A percentile compares a stretch with the other conserved stretches of the same genome.
phyloP scores from a whole-genome alignment of 92 coral and sea anemone genomes.

The Palythoa caribaeorum region DNA sequence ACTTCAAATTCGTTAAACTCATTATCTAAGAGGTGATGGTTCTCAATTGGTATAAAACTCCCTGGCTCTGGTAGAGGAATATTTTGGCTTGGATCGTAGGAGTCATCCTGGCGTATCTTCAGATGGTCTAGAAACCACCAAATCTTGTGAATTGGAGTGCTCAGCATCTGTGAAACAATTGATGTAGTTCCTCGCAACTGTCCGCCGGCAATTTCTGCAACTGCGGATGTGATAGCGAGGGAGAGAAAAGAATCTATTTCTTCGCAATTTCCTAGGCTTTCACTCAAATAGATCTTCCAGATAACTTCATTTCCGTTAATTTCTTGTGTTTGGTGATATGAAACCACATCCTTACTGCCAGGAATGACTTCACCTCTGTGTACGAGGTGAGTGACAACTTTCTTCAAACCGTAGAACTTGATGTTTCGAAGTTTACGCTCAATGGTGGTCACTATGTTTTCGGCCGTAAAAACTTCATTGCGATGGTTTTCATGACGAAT shows the following conservation, averaged over 20 bases:
- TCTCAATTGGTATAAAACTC: too few species aligned
- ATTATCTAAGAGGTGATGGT: too few species aligned
- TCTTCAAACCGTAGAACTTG: too few species aligned
- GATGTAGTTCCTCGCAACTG: constrained; percentile 32
- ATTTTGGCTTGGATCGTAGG: constrained; percentile 15
- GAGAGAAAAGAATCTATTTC: not conserved
- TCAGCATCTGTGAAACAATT: constrained; percentile 45
- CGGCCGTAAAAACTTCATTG: not conserved
- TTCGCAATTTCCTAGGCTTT: not conserved
- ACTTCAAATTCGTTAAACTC: too few species aligned
- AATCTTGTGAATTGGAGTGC: constrained; percentile 25
- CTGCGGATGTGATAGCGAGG: not conserved
- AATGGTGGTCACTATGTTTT: constrained; percentile 21
- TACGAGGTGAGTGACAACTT: not conserved
- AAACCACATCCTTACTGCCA: constrained; percentile 61
- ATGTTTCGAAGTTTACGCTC: not conserved
- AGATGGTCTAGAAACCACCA: constrained; percentile 53
- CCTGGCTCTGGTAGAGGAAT: constrained; percentile 51
- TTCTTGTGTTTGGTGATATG: constrained; percentile 26
- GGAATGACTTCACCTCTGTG: constrained; percentile 55
- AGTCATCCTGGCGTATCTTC: constrained; percentile 59
- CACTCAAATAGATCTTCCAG: not conserved
- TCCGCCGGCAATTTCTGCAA: constrained; percentile 46
- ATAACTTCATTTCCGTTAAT: not conserved
- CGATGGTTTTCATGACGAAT: constrained; percentile 59